These are phyloP conservation scores for Tarsius wallacei DNA, from an alignment of 2,797 vertebrate genomes.

Conservation along the genomic window DNA sequence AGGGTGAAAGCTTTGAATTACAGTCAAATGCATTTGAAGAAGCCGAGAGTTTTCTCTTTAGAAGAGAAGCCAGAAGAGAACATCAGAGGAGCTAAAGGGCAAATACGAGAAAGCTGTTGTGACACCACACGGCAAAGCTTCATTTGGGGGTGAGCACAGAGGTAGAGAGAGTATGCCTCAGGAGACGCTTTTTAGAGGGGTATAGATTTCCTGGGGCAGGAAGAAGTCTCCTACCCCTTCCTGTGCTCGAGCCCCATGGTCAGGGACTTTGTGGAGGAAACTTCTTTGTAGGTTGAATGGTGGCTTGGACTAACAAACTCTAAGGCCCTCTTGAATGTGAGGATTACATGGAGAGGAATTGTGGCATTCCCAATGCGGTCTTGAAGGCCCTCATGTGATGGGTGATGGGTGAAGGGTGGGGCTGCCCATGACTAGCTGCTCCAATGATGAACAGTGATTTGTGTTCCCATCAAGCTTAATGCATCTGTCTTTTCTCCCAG, in stretches of 20 bases:
- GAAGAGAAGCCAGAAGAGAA: neutral
- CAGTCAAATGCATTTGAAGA: neutral
- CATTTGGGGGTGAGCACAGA: neutral
- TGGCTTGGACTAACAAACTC: neutral
- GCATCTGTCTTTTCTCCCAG: constrained; percentile 72
- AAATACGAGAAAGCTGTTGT: neutral
- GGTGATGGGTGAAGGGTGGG: neutral
- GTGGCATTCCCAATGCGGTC: neutral
- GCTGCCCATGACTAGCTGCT: neutral
- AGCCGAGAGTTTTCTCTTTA: neutral
- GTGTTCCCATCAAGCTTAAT: constrained; percentile 65
- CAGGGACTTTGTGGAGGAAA: neutral
- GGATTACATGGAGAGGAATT: accelerated
- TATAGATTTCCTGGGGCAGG: neutral
- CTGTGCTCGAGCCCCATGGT: neutral
- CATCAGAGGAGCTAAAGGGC: neutral
- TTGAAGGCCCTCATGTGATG: neutral
- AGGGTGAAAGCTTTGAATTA: neutral
- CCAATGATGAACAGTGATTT: constrained; percentile 48
- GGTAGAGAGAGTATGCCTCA: neutral
- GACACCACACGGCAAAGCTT: neutral
- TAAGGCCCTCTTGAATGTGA: neutral
- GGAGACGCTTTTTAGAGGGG: neutral
- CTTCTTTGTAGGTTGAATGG: neutral
- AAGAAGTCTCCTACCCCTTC: neutral